These are phyloP conservation scores for Galago senegalensis DNA, from an alignment of 2,797 vertebrate species.

Conservation along the genomic window DNA sequence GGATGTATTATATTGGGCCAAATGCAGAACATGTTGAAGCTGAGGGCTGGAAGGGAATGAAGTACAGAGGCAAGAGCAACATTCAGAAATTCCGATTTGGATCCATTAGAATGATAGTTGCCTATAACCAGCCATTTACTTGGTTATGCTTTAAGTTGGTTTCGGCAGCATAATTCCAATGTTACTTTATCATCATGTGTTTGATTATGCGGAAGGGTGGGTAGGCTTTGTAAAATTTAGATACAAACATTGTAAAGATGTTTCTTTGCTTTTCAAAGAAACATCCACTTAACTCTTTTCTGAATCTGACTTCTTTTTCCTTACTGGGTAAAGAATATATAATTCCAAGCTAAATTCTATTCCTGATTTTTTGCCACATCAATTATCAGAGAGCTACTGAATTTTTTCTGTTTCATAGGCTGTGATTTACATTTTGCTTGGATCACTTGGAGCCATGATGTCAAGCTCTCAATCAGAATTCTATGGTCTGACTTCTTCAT, in stretches of 20 bases:
- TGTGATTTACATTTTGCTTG: conserved; percentile 47
- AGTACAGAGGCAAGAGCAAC: background rate
- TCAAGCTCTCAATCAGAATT: conserved; percentile 79
- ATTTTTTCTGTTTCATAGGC: conserved; percentile 50
- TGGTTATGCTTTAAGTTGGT: background rate
- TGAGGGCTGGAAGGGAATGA: background rate
- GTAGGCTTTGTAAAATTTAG: background rate
- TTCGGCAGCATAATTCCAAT: background rate
- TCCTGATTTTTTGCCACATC: background rate
- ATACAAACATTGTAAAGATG: background rate
- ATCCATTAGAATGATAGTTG: conserved; percentile 28
- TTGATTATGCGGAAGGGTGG: conserved; percentile 9
- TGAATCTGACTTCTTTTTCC: background rate
- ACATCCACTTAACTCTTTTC: background rate
- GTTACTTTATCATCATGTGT: background rate
- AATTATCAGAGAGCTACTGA: conserved; percentile 48
- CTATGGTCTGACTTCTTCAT: conserved; percentile 73
- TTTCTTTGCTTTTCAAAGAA: conserved; percentile 66
- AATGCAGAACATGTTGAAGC: background rate
- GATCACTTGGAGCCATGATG: background rate
- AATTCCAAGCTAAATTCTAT: conserved; percentile 54
- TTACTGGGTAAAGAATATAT: background rate
- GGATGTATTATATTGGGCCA: background rate
- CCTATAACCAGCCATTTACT: background rate
- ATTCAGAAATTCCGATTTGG: conserved; percentile 29